A percentile compares a stretch with the other conserved stretches of the same genome.
These are phyloP conservation scores for Pseudomugil gertrudae DNA, from an alignment of 2,797 vertebrate genomes.

Conservation along the genomic window DNA sequence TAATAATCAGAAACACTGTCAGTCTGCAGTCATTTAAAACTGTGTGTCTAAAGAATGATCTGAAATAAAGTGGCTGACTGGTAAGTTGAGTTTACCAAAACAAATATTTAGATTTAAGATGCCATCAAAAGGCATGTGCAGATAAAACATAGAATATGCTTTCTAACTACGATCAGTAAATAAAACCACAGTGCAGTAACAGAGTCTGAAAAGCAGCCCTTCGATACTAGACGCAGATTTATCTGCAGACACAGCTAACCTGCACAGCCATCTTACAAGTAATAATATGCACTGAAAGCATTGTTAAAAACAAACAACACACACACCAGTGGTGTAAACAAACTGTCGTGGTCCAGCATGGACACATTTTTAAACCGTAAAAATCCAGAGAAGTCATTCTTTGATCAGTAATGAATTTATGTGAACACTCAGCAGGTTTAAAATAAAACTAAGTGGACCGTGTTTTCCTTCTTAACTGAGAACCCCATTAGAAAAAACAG, in stretches of 20 bases:
- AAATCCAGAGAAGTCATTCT: background rate
- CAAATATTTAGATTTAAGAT: background rate
- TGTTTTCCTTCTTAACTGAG: constrained; percentile 53
- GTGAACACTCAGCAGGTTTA: background rate
- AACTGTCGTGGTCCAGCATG: background rate
- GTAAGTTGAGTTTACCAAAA: background rate
- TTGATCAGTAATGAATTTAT: background rate
- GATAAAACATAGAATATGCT: background rate
- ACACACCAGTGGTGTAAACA: no score
- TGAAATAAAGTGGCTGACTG: background rate
- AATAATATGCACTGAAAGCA: no score
- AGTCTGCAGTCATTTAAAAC: background rate
- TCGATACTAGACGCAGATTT: background rate
- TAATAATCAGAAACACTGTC: background rate
- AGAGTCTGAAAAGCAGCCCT: background rate
- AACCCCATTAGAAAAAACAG: constrained; percentile 59
- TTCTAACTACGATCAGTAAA: background rate
- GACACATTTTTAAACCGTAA: background rate
- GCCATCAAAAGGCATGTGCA: background rate
- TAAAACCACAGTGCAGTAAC: background rate
- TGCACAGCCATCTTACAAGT: no score
- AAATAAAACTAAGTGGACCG: constrained; percentile 36
- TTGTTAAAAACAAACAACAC: no score
- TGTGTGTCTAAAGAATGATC: background rate
- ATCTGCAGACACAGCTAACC: background rate